Evolutionary conservation across 2,113 vertebrate species (phyloP).

Genomic region (Vombatus ursinus): DNA sequence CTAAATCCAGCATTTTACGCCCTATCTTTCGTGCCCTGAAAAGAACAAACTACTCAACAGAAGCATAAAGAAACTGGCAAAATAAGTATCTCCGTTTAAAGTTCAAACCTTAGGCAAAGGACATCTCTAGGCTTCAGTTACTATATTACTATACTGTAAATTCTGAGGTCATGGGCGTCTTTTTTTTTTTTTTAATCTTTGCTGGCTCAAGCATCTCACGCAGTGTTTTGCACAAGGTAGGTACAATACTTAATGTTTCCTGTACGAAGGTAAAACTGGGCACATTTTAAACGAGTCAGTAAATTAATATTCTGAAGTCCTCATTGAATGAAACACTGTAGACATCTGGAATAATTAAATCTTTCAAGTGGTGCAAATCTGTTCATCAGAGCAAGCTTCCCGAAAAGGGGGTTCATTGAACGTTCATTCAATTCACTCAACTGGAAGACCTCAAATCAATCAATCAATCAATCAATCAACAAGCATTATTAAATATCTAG

Average conservation of each 20-base stretch:
- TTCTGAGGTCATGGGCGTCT: no score
- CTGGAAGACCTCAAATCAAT: background rate
- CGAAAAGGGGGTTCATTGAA: background rate
- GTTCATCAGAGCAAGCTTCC: background rate
- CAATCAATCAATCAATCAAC: background rate
- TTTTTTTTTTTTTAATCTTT: background rate
- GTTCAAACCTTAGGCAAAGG: background rate
- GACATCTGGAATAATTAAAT: background rate
- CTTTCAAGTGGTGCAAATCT: background rate
- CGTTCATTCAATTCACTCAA: background rate
- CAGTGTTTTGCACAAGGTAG: background rate
- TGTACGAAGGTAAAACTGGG: background rate
- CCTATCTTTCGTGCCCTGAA: background rate
- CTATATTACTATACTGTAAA: background rate
- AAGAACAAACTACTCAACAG: background rate
- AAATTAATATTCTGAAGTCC: background rate
- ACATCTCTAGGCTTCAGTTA: background rate
- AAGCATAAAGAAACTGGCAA: background rate
- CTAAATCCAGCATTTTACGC: no score
- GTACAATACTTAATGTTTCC: background rate
- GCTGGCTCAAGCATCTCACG: constrained; percentile 10
- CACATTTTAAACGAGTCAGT: background rate
- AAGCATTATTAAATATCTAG: background rate
- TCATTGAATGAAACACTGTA: constrained; percentile 13
- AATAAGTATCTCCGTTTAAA: background rate